Evolutionary conservation across 1,140 invertebrate species (phyloP), one percentile per base, ranked within the genome.

Genomic region (Trissolcus basalis): DNA sequence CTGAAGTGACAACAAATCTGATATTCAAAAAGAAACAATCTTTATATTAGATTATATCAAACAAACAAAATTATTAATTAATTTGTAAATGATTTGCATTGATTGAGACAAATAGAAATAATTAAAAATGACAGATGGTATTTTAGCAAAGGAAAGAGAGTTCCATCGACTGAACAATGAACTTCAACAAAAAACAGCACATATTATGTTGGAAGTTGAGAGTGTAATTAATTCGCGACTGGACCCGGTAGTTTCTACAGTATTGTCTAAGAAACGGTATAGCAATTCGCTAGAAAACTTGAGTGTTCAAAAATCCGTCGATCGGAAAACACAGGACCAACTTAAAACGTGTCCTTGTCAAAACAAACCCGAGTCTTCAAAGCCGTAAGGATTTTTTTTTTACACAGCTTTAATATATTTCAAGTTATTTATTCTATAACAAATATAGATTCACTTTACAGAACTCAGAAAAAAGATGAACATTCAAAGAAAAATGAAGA

Each of bases 91-190:
- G 11, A 43, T 13, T 44, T 44, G 12, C 13, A 44, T 44, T 44
- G 7, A 12, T 12, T 12, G 13, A 3, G 2, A n/a, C 43, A 44
- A 44, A 11, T n/a, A 39, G 6, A 44, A 44, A 13, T 13, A 44
- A 12, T 13, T 13, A 16, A 45, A 50, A 59, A 78, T 78, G 70
- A 39, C 69, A 1, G 51, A 67, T 1, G 59, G 72, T 51, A 43
- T 79, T 19, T 63, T 79, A 41, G 69, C 63, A 14, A 90, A 87
- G 77, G 90, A 91, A 78, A 85, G 88, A 71, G 86, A 89, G 80
- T 90, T 87, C 74, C 77, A 80, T 27, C 85, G 85, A 73, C 76
- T 89, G 50, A 91, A 90, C 82, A 81, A 83, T 76, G 84, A 90
- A 80, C 76, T 91, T 5, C 85, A 90, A 72, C 54, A 82, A 19